Evolutionary conservation across 2,113 vertebrate genomes (phyloP).

Genomic region (Poicephalus meyeri): DNA sequence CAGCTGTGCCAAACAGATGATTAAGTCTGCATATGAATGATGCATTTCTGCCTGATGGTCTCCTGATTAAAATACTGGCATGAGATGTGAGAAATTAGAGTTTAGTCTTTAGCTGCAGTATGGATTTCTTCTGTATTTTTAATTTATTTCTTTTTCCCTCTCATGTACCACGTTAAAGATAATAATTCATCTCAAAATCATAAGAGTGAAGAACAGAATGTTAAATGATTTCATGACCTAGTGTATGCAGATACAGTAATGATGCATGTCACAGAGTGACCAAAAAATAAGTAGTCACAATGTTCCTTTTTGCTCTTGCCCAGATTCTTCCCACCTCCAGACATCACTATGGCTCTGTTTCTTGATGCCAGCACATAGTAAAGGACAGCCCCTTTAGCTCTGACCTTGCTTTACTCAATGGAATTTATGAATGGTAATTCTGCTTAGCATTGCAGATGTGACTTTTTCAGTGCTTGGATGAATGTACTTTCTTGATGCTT

Average conservation of each 20-base stretch:
- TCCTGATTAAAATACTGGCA: neutral
- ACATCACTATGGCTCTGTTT: neutral
- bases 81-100: neutral
- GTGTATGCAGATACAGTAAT: neutral
- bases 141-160: neutral
- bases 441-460: neutral
- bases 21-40: neutral
- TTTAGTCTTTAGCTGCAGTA: neutral
- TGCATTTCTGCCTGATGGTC: neutral
- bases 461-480: neutral
- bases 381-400: neutral
- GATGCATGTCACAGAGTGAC: neutral
- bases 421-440: neutral
- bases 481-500: neutral
- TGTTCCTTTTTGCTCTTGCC: neutral
- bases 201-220: neutral
- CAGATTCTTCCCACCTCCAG: neutral
- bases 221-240: neutral
- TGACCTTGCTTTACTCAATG: neutral
- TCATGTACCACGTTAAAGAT: neutral
- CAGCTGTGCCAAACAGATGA: neutral
- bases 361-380: neutral
- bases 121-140: neutral
- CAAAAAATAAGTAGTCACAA: neutral
- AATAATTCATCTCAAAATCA: neutral